These are phyloP conservation scores for Sorex araneus DNA, from an alignment of 2,113 vertebrate species.

Conservation along the genomic window DNA sequence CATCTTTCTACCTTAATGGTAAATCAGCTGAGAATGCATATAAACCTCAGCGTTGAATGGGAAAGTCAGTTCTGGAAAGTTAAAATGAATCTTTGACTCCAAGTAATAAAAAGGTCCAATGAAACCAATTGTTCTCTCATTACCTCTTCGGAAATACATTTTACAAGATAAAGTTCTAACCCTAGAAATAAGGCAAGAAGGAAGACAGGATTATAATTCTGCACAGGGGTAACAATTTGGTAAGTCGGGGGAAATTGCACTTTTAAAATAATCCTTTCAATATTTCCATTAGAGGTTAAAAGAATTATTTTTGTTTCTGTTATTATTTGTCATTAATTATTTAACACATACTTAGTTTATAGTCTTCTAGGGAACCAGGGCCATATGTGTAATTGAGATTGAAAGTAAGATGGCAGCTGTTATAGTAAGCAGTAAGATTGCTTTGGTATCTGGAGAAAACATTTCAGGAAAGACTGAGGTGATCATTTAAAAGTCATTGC, in stretches of 20 bases:
- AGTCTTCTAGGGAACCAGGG: neutral
- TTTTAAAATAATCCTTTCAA: neutral
- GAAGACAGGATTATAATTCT: neutral
- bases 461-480: neutral
- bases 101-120: neutral
- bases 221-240: neutral
- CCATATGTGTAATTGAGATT: conserved; percentile 40
- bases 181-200: neutral
- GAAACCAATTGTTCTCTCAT: neutral
- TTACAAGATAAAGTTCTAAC: neutral
- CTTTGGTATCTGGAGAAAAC: conserved; percentile 55
- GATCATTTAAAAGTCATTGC: conserved; percentile 52
- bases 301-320: neutral
- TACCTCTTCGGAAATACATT: neutral
- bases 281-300: neutral
- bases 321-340: conserved; percentile 1
- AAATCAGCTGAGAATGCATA: neutral
- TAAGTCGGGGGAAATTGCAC: neutral
- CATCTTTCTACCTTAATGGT: conserved; percentile 12
- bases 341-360: neutral
- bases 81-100: neutral
- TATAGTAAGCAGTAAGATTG: neutral
- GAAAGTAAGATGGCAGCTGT: conserved; percentile 48
- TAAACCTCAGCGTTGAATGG: neutral
- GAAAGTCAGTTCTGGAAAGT: neutral